Evolutionary conservation across 2,888 invertebrate genomes (phyloP).

Genomic region (Aporophyla nigra): DNA sequence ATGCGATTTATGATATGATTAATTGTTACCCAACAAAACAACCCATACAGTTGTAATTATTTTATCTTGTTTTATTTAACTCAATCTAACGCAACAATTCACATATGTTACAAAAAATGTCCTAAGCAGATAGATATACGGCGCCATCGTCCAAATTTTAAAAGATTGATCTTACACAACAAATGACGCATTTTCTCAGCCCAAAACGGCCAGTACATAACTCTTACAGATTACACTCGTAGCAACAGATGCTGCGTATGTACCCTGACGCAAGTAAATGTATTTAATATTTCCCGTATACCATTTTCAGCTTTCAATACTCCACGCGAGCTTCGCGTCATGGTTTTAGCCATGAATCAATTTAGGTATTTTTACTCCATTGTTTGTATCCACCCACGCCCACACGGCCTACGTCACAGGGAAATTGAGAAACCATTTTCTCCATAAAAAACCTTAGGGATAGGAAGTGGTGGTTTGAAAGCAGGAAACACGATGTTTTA

Average conservation of each 20-base stretch:
- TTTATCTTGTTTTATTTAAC: constrained; percentile 29
- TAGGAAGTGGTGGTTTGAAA: constrained; percentile 6
- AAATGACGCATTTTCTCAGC: constrained; percentile 18
- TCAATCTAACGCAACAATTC: constrained; percentile 28
- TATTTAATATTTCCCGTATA: constrained; percentile 30
- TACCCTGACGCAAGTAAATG: constrained; percentile 43
- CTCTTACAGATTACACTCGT: constrained; percentile 16
- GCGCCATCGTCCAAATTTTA: neutral
- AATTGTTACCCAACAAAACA: neutral
- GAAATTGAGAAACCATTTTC: constrained; percentile 45
- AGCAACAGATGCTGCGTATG: constrained; percentile 33
- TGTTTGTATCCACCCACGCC: constrained; percentile 49
- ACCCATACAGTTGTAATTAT: constrained; percentile 2
- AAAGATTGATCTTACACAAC: constrained; percentile 19
- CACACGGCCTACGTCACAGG: constrained; percentile 55
- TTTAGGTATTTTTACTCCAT: constrained; percentile 50
- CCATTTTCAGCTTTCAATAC: constrained; percentile 25
- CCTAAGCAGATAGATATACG: constrained; percentile 3
- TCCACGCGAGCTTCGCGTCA: constrained; percentile 47
- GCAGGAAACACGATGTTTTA: constrained; percentile 24
- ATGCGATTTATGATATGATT: neutral
- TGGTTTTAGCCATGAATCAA: constrained; percentile 55
- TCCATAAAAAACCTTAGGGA: constrained; percentile 36
- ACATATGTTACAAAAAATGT: constrained; percentile 10
- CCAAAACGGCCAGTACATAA: constrained; percentile 6